phyloP scores from a whole-genome alignment of 2,797 vertebrate species.

The Onychomys torridus region DNA sequence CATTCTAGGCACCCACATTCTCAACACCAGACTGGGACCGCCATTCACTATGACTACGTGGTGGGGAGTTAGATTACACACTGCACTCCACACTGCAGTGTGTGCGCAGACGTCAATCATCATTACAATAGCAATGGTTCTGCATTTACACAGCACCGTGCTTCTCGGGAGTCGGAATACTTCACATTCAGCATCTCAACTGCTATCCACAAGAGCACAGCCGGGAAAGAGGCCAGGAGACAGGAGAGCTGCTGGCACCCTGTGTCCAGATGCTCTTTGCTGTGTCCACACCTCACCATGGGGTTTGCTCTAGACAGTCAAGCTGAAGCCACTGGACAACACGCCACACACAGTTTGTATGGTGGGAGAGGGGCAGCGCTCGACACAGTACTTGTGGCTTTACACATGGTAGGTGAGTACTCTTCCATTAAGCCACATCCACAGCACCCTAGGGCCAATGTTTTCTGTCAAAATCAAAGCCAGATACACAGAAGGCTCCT shows the following conservation, averaged over 20 bases:
- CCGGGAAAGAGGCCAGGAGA: not conserved
- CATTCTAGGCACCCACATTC: not conserved
- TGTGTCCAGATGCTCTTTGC: not conserved
- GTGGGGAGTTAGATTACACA: not conserved
- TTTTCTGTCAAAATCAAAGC: constrained; percentile 5
- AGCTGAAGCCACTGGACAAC: not conserved
- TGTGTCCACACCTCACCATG: not conserved
- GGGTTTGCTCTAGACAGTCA: not conserved
- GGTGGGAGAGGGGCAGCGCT: not conserved
- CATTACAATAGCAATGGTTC: not conserved
- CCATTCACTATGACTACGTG: not conserved
- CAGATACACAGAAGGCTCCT: not conserved
- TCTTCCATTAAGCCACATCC: not conserved
- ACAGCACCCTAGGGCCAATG: not conserved
- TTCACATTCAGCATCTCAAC: not conserved
- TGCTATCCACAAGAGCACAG: not conserved
- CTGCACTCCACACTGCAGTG: not conserved
- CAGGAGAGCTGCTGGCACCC: not conserved
- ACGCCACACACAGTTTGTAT: too few species aligned
- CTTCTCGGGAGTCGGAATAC: not conserved
- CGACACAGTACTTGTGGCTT: not conserved
- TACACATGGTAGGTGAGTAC: too few species aligned
- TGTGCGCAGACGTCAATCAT: not conserved
- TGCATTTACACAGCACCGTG: not conserved
- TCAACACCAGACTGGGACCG: not conserved